Evolutionary conservation across 2,888 invertebrate genomes (phyloP), one percentile per base, ranked within the genome.

Genomic region (Tachystola acroxantha): DNA sequence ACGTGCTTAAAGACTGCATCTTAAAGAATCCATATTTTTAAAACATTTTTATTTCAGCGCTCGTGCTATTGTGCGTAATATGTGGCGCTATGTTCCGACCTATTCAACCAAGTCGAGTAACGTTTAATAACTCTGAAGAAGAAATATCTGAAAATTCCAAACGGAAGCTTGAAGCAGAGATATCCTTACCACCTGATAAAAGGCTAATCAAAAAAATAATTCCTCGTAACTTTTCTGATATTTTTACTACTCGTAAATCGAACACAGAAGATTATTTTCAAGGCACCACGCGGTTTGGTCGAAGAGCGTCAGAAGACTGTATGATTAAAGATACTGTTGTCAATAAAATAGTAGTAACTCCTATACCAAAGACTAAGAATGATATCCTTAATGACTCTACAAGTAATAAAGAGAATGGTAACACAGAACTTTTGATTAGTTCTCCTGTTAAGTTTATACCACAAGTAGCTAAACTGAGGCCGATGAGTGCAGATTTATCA

Each of bases 61-160:
- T 97, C 51, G 88, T 96, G 20, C 74, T 97, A 25, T 80, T 91
- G 20, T 96, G 96, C 64, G 88, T 90, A 0, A 51, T 94, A 10
- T 95, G 93, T 60, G 97, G 95, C 0, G 76, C 91, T 2, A 88
- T 96, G 53, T 97, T 96, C 81, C 90, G 95, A 24, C 98, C 98
- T 0, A 88, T 99, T 26, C 91, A 92, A 52, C 93, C 95, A 0
- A 89, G 91, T n/a, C 24, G 9, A 9, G 24, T 24, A n/a, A 4
- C n/a, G 3, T n/a, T 24, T 24, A n/a, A 3, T 16, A 16, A n/a
- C 24, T 24, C 24, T n/a, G 24, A 24, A 24, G 24, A 24, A 24
- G 2, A 24, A 24, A n/a, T n/a, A 1, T 9, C n/a, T 24, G n/a
- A 24, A 24, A n/a, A 24, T 4, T n/a, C n/a, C 6, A 30, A 16